Evolutionary conservation across 2,888 invertebrate genomes (phyloP), one percentile per base, ranked within the genome.

Genomic region (Saturnia pavonia): DNA sequence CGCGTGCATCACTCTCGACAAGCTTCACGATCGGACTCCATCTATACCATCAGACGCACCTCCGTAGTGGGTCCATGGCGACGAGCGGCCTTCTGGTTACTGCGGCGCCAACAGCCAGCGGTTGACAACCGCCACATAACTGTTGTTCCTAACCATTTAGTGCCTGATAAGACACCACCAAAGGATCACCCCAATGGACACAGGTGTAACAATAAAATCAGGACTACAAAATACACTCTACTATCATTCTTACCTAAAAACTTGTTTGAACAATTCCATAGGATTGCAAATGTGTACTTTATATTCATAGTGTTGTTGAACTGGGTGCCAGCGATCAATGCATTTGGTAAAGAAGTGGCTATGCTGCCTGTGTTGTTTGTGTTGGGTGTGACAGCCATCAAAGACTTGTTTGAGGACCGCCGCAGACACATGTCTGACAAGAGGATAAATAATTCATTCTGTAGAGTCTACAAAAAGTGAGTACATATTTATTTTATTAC

Each of bases 241-340:
- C 94, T 99, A 77, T 98, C 98, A 80, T 99, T 99, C 93, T 93
- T 99, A 85, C 99, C 99, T 72, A 97, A 99, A 91, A 99, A 99
- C 92, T 94, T 99, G 74, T 96, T 99, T 90, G 99, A 99, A 94
- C 99, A 99, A 94, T 99, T 99, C 90, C 99, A 99, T 91, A 96
- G 99, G 74, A 98, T 99, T 85, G 99, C 99, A 75, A 99, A 99
- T 95, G 95, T 99, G 84, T 99, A 99, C 94, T 99, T 99, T 92
- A 97, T 99, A 85, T 98, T 99, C 87, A 99, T 99, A 87, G 98
- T 99, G 82, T 94, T 99, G 80, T 95, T 99, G 76, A 99, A 99
- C 94, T 99, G 98, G 98, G 97, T 99, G 86, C 99, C 99, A 4
- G 96, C 96, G 51, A 97, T 99, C 74, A 98, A 97, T 92, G 99